Evolutionary conservation across 2,888 invertebrate genomes (phyloP).

Genomic region (Loripinus fragilis): DNA sequence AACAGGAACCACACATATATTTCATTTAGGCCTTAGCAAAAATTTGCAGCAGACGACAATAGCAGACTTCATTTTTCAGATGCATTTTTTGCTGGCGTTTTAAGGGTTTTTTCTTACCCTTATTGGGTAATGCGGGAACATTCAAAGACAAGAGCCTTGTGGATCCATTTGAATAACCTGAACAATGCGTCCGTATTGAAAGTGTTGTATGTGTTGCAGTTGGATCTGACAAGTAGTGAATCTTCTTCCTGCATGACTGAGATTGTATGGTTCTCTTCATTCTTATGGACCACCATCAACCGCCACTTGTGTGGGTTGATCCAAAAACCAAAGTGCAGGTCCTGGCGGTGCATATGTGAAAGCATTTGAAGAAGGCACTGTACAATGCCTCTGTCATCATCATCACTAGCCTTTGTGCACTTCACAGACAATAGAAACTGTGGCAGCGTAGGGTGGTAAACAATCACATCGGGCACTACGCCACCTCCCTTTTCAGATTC

Average conservation of each 20-base stretch:
- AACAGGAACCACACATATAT: too few species aligned
- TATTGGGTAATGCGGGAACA: constrained; percentile 18
- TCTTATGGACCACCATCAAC: constrained; percentile 25
- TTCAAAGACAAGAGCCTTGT: constrained; percentile 23
- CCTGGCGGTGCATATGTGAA: constrained; percentile 25
- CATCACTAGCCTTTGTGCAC: constrained; percentile 6
- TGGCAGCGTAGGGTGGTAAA: constrained; percentile 15
- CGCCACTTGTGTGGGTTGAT: constrained; percentile 23
- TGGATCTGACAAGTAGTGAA: constrained; percentile 2
- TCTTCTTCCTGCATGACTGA: constrained; percentile 11
- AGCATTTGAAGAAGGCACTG: constrained; percentile 21
- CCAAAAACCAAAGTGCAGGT: constrained; percentile 24
- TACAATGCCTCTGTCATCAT: constrained; percentile 19
- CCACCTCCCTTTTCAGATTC: background rate
- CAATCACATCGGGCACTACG: constrained; percentile 20
- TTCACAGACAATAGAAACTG: constrained; percentile 11
- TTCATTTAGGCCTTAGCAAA: too few species aligned
- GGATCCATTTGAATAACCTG: constrained; percentile 22
- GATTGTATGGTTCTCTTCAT: constrained; percentile 22
- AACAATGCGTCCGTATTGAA: constrained; percentile 18
- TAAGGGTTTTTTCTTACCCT: too few species aligned
- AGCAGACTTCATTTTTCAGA: too few species aligned
- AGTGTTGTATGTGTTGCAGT: background rate
- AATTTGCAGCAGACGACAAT: too few species aligned
- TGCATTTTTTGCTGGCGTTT: too few species aligned